These are phyloP conservation scores for Trinectes maculatus DNA, from an alignment of 2,113 vertebrate genomes.

Conservation along the genomic window DNA sequence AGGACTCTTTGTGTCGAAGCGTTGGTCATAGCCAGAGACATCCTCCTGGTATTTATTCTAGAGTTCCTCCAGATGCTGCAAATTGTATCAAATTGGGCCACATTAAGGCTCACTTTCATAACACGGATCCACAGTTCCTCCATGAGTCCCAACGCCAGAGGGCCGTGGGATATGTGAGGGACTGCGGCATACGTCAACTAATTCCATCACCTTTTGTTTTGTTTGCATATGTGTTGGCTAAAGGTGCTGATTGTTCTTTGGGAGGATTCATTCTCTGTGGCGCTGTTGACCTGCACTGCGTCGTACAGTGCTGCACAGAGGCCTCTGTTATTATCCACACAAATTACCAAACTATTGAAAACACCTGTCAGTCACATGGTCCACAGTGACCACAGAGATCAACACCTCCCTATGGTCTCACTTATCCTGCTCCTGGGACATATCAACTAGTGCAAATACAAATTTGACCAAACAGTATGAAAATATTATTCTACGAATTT, in stretches of 20 bases:
- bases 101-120: constrained; percentile 66
- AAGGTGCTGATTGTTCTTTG: neutral
- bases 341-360: neutral
- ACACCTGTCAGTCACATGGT: neutral
- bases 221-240: neutral
- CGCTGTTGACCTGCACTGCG: neutral
- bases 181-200: neutral
- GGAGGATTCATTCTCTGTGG: neutral
- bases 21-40: constrained; percentile 72
- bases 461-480: neutral
- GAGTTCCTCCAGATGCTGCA: constrained; percentile 78
- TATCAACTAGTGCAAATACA: too few species aligned
- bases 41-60: constrained; percentile 75
- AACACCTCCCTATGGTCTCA: neutral
- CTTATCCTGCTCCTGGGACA: neutral
- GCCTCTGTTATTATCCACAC: neutral
- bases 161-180: neutral
- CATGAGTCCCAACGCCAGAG: constrained; percentile 3
- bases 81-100: constrained; percentile 75
- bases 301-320: too few species aligned
- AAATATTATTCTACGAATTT: neutral
- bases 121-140: constrained; percentile 43
- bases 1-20: constrained; percentile 74
- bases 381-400: neutral
- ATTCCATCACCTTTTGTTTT: neutral